These are phyloP conservation scores for Ceratothoa steindachneri DNA, from an alignment of 2,888 invertebrate genomes.

Conservation along the genomic window DNA sequence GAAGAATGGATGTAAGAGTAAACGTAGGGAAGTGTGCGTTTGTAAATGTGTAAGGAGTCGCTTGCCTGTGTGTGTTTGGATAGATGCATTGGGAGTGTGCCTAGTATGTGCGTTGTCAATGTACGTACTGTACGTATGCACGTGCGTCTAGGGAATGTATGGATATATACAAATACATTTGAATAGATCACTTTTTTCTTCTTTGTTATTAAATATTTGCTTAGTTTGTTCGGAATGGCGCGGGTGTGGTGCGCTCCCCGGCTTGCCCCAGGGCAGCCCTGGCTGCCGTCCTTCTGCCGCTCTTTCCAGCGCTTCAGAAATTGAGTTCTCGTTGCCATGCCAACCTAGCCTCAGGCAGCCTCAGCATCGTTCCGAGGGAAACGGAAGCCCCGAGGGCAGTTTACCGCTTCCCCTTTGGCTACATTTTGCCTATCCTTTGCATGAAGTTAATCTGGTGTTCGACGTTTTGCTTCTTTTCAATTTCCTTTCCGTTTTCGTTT, in stretches of 20 bases:
- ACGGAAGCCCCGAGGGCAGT: not conserved
- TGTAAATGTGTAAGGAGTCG: no score
- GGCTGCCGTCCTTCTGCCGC: not conserved
- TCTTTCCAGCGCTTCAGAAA: not conserved
- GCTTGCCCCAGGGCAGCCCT: not conserved
- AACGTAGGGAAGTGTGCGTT: no score
- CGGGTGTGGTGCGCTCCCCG: not conserved
- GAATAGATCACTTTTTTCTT: no score
- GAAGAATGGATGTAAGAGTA: no score
- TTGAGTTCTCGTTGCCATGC: not conserved
- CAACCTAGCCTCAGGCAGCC: not conserved
- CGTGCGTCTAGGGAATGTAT: no score
- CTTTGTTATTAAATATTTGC: not conserved
- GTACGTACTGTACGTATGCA: no score
- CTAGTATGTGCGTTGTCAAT: no score
- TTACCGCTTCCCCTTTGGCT: not conserved
- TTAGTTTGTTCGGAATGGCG: not conserved
- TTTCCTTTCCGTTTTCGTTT: not conserved
- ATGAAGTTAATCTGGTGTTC: not conserved
- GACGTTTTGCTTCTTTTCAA: not conserved
- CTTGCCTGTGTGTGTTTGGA: no score
- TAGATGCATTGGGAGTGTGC: no score
- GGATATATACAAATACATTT: no score
- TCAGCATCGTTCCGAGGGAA: not conserved
- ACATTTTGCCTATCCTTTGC: not conserved